Evolutionary conservation across 2,888 invertebrate species (phyloP), one percentile per base, ranked within the genome.

Genomic region (Dynastes grantii): DNA sequence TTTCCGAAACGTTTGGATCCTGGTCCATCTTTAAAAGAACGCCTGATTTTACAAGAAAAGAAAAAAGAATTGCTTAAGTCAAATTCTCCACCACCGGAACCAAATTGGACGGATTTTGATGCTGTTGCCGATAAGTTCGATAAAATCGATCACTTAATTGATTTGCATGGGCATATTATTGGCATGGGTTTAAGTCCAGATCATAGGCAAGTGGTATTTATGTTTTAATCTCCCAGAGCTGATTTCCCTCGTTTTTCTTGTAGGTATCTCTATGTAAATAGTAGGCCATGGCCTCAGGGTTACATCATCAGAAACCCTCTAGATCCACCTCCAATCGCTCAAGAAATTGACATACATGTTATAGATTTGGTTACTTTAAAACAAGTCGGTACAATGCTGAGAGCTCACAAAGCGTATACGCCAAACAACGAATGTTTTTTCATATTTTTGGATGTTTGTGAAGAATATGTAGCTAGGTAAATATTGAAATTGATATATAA

Each of bases 171-270:
- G 0, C 95, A 96, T 86, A 96, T 96, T 78, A 95, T 96, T 83
- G 96, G 96, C 83, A 95, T 96, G 95, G 93, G 94, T 1, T 89
- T 96, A 13, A 95, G 95, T 80, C 96, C 96, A 0, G 95, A 96
- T 89, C 95, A 96, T 85, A 91, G 93, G 92, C 92, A 85, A 81
- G 8, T 11, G 2, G 11, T 45, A 45, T 45, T 45, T 11, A 64
- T 32, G 16, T 40, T 49, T 70, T 37, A 71, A 40, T 5, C 9
- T 13, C 8, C n/a, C 2, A 9, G 1, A 51, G 8, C 63, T 63
- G n/a, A 45, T 63, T 22, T 40, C 9, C 2, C 40, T 55, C 4
- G 16, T 13, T 49, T n/a, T 45, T 67, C 37, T 78, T 77, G 87
- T 88, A 93, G 93, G 85, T 96, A 94, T 87, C 89, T 96, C 11